Percentiles rank a stretch among this genome's conserved stretches.
Evolutionary conservation across 2,113 vertebrate species (phyloP).

Genomic region (Indicator indicator): DNA sequence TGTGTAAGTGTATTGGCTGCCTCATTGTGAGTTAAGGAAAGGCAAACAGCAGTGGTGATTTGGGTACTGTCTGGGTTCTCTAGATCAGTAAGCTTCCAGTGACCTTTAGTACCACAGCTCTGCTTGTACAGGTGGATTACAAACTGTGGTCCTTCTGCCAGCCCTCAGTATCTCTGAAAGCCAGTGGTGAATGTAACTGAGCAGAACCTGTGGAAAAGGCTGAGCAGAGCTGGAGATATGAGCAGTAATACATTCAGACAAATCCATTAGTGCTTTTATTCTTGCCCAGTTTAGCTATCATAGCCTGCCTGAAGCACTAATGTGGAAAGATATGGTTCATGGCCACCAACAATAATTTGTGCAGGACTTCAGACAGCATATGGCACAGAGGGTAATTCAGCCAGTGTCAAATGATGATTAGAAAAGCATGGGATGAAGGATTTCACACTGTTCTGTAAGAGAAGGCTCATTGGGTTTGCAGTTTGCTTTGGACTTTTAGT

Average conservation of each 20-base stretch:
- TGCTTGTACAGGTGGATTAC: neutral
- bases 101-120: slow-evolving; percentile 9
- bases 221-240: slow-evolving; percentile 11
- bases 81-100: slow-evolving; percentile 25
- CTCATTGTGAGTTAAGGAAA: neutral
- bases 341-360: slow-evolving; percentile 22
- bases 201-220: neutral
- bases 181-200: neutral
- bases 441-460: neutral
- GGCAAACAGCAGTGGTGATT: neutral
- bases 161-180: neutral
- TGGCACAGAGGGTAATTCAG: neutral
- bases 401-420: neutral
- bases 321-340: neutral
- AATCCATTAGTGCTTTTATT: slow-evolving; percentile 59
- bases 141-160: neutral
- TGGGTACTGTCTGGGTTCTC: neutral
- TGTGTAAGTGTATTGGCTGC: neutral
- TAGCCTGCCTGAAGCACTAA: slow-evolving; percentile 17
- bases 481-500: neutral
- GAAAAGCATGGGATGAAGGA: neutral
- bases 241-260: slow-evolving; percentile 50
- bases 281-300: slow-evolving; percentile 24
- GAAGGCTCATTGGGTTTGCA: neutral
- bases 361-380: neutral